A percentile compares a stretch with the other conserved stretches of the same genome.
phyloP scores from a whole-genome alignment of 2,113 vertebrate genomes.

The Piaya cayana region DNA sequence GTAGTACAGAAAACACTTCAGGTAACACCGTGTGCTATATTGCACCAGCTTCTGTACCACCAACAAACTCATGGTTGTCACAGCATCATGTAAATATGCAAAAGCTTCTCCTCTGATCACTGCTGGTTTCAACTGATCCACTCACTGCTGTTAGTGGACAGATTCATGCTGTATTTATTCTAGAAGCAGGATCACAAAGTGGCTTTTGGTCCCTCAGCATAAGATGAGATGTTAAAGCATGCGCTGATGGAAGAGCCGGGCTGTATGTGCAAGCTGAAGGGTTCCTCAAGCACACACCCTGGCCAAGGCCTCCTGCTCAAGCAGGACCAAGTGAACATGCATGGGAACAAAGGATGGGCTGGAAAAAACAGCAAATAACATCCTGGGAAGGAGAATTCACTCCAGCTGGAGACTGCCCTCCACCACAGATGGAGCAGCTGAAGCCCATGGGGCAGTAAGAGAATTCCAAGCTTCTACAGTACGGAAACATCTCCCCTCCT shows the following conservation, averaged over 20 bases:
- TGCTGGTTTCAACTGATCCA: not conserved
- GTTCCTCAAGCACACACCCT: not conserved
- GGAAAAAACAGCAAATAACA: not conserved
- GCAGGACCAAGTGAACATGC: not conserved
- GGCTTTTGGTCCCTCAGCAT: not conserved
- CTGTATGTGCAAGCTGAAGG: not conserved
- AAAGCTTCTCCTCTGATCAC: fast-evolving
- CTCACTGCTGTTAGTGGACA: not conserved
- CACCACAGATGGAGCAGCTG: not conserved
- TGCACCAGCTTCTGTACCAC: fast-evolving
- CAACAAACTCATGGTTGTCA: fast-evolving
- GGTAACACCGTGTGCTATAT: fast-evolving
- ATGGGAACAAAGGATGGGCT: not conserved
- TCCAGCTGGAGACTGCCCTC: not conserved
- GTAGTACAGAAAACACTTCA: fast-evolving
- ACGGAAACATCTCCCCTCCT: not conserved
- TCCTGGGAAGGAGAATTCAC: not conserved
- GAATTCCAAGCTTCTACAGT: not conserved
- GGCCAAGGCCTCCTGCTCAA: not conserved
- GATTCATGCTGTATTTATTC: not conserved
- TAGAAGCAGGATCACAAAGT: not conserved
- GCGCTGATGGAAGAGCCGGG: not conserved
- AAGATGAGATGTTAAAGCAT: not conserved
- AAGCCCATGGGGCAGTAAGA: fast-evolving
- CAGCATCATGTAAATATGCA: fast-evolving